Evolutionary conservation across 1,140 invertebrate genomes (phyloP).

Genomic region (Ceratina australensis): DNA sequence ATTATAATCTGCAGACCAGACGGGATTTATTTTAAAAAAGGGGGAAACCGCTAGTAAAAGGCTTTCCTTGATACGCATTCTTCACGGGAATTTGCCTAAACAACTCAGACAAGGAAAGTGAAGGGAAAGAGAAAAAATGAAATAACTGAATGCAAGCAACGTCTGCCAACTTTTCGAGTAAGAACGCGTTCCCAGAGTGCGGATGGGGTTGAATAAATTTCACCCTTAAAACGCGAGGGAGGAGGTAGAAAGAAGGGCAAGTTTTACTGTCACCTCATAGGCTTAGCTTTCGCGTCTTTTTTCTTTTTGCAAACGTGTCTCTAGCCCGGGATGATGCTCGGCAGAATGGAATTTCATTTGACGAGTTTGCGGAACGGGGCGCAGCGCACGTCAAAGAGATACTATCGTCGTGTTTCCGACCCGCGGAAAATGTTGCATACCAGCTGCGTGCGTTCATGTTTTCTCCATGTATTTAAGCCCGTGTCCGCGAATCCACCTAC

Average conservation of each 20-base stretch:
- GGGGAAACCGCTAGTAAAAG: not conserved
- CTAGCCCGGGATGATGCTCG: conserved; percentile 17
- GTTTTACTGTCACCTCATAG: conserved; percentile 29
- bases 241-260: not conserved
- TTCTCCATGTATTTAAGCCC: not conserved
- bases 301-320: conserved; percentile 26
- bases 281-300: conserved; percentile 12
- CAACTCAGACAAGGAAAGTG: not conserved
- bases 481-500: not conserved
- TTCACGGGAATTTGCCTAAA: not conserved
- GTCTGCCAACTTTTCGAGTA: conserved; percentile 14
- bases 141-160: not conserved
- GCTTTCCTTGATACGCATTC: not conserved
- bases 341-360: conserved; percentile 59
- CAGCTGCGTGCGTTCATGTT: not conserved
- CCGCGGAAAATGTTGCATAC: conserved; percentile 50
- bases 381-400: conserved; percentile 56
- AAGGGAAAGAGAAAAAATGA: not conserved
- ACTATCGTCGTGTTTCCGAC: conserved; percentile 58
- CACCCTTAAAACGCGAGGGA: not conserved
- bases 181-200: not conserved
- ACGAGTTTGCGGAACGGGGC: conserved; percentile 16
- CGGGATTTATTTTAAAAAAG: no score
- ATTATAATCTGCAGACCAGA: no score
- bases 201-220: conserved; percentile 4